Evolutionary conservation across 2,888 invertebrate species (phyloP).

Genomic region (Ernsta delagoae): DNA sequence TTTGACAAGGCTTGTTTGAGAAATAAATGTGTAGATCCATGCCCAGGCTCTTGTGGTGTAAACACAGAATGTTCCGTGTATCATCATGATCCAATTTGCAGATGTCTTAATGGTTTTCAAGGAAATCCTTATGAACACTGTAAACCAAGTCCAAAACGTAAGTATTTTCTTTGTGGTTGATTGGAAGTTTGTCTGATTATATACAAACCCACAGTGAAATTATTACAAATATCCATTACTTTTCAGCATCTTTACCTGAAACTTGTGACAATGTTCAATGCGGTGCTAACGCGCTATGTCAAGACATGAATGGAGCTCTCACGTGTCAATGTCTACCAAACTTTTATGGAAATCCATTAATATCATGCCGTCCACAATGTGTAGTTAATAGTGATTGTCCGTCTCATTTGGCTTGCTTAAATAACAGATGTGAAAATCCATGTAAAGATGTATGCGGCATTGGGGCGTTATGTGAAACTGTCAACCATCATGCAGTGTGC

Average conservation of each 20-base stretch:
- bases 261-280: conserved; percentile 90
- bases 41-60: conserved; percentile 91
- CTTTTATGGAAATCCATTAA: conserved; percentile 92
- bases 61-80: conserved; percentile 89
- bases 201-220: no score
- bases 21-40: conserved; percentile 90
- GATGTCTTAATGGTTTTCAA: conserved; percentile 87
- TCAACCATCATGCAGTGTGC: conserved; percentile 92
- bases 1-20: conserved; percentile 91
- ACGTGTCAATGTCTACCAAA: conserved; percentile 90
- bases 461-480: conserved; percentile 88
- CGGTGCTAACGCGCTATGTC: conserved; percentile 90
- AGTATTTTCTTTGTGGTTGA: conserved; percentile 50
- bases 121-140: conserved; percentile 93
- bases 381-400: conserved; percentile 92
- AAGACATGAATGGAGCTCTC: conserved; percentile 86
- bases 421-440: conserved; percentile 91
- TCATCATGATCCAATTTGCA: conserved; percentile 89
- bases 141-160: conserved; percentile 82
- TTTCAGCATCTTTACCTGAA: conserved; percentile 72
- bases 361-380: conserved; percentile 92
- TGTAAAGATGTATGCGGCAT: conserved; percentile 91
- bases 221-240: not conserved
- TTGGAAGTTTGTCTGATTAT: not conserved
- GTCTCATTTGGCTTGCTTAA: conserved; percentile 89